Evolutionary conservation across 2,113 vertebrate genomes (phyloP).

Genomic region (Cheilinus undulatus): DNA sequence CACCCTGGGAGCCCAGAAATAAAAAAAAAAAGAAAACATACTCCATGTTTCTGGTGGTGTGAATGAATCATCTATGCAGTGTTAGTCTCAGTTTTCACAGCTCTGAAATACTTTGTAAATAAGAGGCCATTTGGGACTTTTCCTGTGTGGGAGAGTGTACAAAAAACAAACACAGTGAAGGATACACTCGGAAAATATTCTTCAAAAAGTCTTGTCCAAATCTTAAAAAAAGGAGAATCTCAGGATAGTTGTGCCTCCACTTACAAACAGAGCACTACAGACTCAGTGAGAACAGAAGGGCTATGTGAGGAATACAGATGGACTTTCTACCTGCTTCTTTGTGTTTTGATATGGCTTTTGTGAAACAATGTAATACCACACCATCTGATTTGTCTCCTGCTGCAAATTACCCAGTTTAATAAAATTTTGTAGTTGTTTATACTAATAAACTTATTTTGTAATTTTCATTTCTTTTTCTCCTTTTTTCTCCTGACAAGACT

Average conservation of each 20-base stretch:
- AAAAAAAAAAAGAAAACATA: constrained; percentile 11
- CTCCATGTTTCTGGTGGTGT: constrained; percentile 46
- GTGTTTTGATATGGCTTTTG: constrained; percentile 76
- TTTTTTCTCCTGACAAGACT: neutral
- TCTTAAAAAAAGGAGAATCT: constrained; percentile 54
- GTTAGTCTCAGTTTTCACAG: constrained; percentile 68
- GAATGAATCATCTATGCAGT: constrained; percentile 76
- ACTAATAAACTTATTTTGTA: constrained; percentile 77
- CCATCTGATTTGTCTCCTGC: constrained; percentile 41
- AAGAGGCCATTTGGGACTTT: constrained; percentile 54
- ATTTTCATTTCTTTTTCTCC: constrained; percentile 52
- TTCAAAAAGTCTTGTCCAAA: constrained; percentile 38
- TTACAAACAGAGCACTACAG: constrained; percentile 39
- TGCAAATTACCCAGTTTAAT: constrained; percentile 54
- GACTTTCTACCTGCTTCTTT: constrained; percentile 55
- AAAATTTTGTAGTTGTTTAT: constrained; percentile 77
- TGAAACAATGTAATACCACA: constrained; percentile 57
- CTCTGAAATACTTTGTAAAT: constrained; percentile 61
- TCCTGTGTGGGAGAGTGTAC: constrained; percentile 47
- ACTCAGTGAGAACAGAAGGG: constrained; percentile 40
- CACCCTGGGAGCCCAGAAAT: constrained; percentile 62
- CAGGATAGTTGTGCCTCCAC: constrained; percentile 72
- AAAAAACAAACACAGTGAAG: constrained; percentile 35
- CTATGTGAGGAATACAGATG: constrained; percentile 41
- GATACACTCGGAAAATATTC: constrained; percentile 36